Evolutionary conservation across 2,113 vertebrate genomes (phyloP), one percentile per base, ranked within the genome.

Genomic region (Rhinogobius similis): DNA sequence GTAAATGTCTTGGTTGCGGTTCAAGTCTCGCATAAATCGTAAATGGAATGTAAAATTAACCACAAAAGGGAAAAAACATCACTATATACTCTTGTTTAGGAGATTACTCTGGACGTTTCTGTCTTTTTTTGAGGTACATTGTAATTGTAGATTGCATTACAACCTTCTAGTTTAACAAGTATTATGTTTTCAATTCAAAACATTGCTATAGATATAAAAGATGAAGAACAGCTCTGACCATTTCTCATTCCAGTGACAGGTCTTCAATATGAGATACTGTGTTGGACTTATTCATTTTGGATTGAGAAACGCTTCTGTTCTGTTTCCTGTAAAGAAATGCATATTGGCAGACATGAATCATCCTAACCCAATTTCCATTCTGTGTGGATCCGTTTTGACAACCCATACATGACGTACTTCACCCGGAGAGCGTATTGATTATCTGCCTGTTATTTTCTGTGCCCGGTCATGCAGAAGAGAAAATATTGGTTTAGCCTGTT

Each of bases 391-490:
- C 1, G 4, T 79, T 65, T 69, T 73, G 69, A 81, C 71, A 80
- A 69, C 50, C 66, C 65, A 75, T 70, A 67, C 39, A 65, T 82
- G 84, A 80, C 10, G 38, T 65, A 83, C 20, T 82, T 79, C 50
- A 69, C 76, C 65, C 55, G 41, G 44, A 69, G 52, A 61, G 59
- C 38, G 32, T 62, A 88, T 83, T 70, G 86, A 87, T 81, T 65
- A 72, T 12, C 16, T 46, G 62, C 65, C 72, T 43, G 29, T 48
- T 50, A 10, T 55, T 41, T 46, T 67, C 36, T 50, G 18, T 53
- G 69, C 16, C 11, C 65, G 79, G 70, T 75, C 73, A 83, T 79
- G 38, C 20, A 36, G 20, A 18, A 27, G 39, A 38, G 63, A 64
- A 63, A 24, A 27, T 62, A 26, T 29, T 24, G 23, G 20, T 58